Base-by-base conservation (phyloP, 2,888 invertebrate species). In the Drosophila eohydei region DNA sequence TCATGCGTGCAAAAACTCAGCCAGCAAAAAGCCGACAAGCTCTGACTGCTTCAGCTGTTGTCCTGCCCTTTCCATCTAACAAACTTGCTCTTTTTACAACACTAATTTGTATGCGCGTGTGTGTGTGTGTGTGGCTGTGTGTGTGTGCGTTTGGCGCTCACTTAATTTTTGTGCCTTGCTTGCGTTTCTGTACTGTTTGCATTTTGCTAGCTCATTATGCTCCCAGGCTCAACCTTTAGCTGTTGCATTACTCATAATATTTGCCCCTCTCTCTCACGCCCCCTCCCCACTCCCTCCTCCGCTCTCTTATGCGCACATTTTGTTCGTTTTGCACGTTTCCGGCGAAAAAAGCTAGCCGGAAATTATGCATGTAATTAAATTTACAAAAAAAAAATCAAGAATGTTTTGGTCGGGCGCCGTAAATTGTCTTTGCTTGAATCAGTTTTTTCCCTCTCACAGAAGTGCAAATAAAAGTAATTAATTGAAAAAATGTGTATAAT, bases 171-270 rank as follows among this genome's bases (percentile, higher is more conserved):
- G 75, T 73, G 67, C 73, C 62, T 77, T 74, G 64, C 78, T 69
- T 81, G 80, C 80, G 54, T 76, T 78, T 80, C 72, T 75, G 65
- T 78, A 87, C 77, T 77, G 67, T 81, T 83, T 79, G 84, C 80
- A 81, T 83, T 86, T 88, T 81, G 81, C 80, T 85, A 88, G 75
- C 88, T 88, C 86, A 85, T 83, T 83, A 85, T 88, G 64, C 52
- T 55, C 7, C 66, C 46, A 26, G 28, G 32, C 38, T n/a, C n/a
- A n/a, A 46, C 11, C 5, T 14, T 21, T 41, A 26, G 11, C 16
- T 28, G 32, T 44, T 36, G 59, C 59, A 64, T 58, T 57, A 58
- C 41, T 65, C 64, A 65, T 52, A 51, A 34, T 50, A 7, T 14
- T 4, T 44, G n/a, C 28, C 52, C 7, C 32, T 14, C 30, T 28